Evolutionary conservation across 1,140 invertebrate species (phyloP).

Genomic region (Eubasilissa regina): DNA sequence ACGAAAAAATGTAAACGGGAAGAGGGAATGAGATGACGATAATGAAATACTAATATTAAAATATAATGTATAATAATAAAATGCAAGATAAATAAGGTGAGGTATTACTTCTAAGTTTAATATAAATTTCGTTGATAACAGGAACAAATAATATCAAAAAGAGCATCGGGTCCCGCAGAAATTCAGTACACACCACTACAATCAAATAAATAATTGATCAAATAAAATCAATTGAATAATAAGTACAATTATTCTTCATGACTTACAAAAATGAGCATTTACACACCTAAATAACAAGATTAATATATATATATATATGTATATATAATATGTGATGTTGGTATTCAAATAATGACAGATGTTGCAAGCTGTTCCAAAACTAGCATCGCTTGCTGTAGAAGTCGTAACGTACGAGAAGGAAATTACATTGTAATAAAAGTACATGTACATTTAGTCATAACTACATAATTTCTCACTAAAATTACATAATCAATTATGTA

Average conservation of each 20-base stretch:
- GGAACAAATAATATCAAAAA: conserved; percentile 46
- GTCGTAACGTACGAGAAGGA: too few species aligned
- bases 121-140: conserved; percentile 47
- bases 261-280: conserved; percentile 34
- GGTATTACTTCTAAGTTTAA: conserved; percentile 33
- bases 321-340: conserved; percentile 10
- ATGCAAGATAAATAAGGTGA: conserved; percentile 45
- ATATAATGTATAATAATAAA: conserved; percentile 29
- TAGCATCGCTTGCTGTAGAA: too few species aligned
- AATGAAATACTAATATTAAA: conserved; percentile 2
- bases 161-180: background rate
- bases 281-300: conserved; percentile 38
- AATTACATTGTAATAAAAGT: too few species aligned
- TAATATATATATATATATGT: too few species aligned
- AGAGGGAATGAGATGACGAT: background rate
- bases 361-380: background rate
- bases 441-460: too few species aligned
- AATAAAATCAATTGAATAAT: conserved; percentile 23
- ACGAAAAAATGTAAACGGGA: background rate
- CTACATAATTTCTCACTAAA: too few species aligned
- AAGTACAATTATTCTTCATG: conserved; percentile 23
- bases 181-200: background rate
- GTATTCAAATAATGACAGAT: background rate
- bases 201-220: conserved; percentile 37
- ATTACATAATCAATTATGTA: too few species aligned